Base-by-base conservation (phyloP, 64 coral and sea anemone species). In the Cladopsammia gracilis region DNA sequence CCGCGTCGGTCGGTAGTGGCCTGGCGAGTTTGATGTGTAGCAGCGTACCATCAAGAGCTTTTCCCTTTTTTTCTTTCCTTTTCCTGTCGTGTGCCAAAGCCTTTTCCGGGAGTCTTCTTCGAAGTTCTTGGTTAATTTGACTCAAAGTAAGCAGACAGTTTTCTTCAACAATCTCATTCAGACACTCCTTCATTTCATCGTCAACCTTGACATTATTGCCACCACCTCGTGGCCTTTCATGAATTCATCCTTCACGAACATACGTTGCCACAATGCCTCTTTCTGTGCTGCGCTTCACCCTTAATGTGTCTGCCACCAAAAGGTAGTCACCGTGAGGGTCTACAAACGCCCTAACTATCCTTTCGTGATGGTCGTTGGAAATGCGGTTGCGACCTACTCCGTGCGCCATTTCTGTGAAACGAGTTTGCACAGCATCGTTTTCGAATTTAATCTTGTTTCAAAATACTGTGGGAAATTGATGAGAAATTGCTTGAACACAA, bases 231-330 rank as follows among this genome's bases (percentile, higher is more conserved):
- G 88, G 56, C 9, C 46, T 75, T 75, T 94, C 77, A 14, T 44
- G 4, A 1, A 84, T 72, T 62, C 77, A 12, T 2, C 87, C 86
- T 20, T 88, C 85, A 16, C 68, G 62, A 10, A 94, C 71, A 53
- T 88, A 94, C 58, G 50, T 77, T 58, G 86, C 75, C 4, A 89
- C n/a, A 44, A 88, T 88, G 49, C 86, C 86, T 75, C 86, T 88
- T 75, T 52, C 86, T 88, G 70, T 88, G 48, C 47, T 57, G 3
- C 12, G 70, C 13, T 89, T 71, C 23, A 77, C 25, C 13, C 59
- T 56, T 23, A 89, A 25, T 8, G 86, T 84, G 50, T 94, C 70
- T 23, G 78, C 68, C 12, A 83, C 86, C 69, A 84, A 74, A 22
- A 75, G 20, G 58, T 89, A 83, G 80, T 89, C 92, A 61, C 83